Evolutionary conservation across 1,140 invertebrate genomes (phyloP), one percentile per base, ranked within the genome.

Genomic region (Antheraea pernyi): DNA sequence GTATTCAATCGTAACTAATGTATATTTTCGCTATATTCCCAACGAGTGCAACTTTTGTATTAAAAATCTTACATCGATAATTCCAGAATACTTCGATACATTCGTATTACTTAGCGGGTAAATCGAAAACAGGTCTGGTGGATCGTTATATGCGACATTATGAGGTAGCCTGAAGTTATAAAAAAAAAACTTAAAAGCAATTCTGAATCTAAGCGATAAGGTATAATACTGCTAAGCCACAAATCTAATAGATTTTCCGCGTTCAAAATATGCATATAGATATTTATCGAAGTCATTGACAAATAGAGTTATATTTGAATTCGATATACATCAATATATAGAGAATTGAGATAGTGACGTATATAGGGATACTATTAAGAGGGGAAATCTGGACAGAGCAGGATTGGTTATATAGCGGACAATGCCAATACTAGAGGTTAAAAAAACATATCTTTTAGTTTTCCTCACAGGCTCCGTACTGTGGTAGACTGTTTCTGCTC

Each of bases 171-270:
- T 75, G 79, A 82, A 83, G 72, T 85, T 78, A 83, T 74, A 79
- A 77, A 77, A 74, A 72, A 82, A 81, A 76, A 71, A 76, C 73
- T 72, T 80, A 80, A 77, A 80, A 75, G 68, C 64, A 73, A 22
- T 76, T 76, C 46, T 76, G 67, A 76, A 72, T 71, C 75, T 74
- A 78, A 71, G 77, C 74, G 73, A 67, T 72, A 80, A 74, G 75
- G 79, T 73, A 68, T 87, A 90, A 90, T 90, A 89, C 88, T 91
- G 88, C 83, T 89, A 87, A 84, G 80, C 71, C 82, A 6, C 16
- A 53, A 53, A 13, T 53, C 46, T 85, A 76, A 68, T 81, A 60
- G 66, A 67, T 64, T 39, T 39, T 13, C 36, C 8, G 62, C 46
- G 22, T 10, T 59, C 0, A 53, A 53, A 16, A 10, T 18, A 53